Conservation (phyloP, 2,113 vertebrate genomes). For the Epinephelus fuscoguttatus region DNA sequence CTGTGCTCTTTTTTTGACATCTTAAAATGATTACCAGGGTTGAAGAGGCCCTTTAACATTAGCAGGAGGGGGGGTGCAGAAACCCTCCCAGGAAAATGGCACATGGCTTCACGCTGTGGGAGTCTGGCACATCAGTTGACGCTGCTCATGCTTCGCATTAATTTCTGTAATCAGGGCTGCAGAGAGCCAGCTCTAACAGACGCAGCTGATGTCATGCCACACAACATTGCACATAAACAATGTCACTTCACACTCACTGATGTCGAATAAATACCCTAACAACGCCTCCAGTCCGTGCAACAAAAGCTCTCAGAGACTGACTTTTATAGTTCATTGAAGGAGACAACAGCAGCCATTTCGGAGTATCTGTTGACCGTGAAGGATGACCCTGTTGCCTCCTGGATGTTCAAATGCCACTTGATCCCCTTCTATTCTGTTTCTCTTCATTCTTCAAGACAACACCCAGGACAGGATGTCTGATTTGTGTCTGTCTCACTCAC, state of each 20-base stretch:
- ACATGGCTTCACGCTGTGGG: slow-evolving; percentile 59
- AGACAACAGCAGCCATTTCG: slow-evolving; percentile 33
- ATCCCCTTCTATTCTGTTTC: slow-evolving; percentile 47
- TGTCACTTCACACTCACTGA: slow-evolving; percentile 66
- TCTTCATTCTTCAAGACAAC: slow-evolving; percentile 39
- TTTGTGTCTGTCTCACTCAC: slow-evolving; percentile 38
- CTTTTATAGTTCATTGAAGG: slow-evolving; percentile 24
- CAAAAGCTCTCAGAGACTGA: slow-evolving; percentile 5
- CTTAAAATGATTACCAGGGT: slow-evolving; percentile 77
- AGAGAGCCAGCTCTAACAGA: slow-evolving; percentile 57
- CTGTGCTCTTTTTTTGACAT: slow-evolving; percentile 63
- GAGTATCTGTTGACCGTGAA: slow-evolving; percentile 14
- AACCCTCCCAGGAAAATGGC: slow-evolving; percentile 63
- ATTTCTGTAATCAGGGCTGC: slow-evolving; percentile 67
- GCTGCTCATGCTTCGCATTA: slow-evolving; percentile 66
- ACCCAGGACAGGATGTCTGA: slow-evolving; percentile 33
- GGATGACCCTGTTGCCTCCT: slow-evolving; percentile 8
- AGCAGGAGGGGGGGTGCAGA: slow-evolving; percentile 13
- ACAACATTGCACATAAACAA: slow-evolving; percentile 63
- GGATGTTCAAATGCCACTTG: slow-evolving; percentile 36
- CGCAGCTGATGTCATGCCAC: slow-evolving; percentile 70
- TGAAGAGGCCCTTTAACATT: slow-evolving; percentile 69
- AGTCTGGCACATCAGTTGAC: slow-evolving; percentile 63
- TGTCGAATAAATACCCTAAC: slow-evolving; percentile 41
- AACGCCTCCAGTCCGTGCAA: slow-evolving; percentile 31